A percentile compares a stretch with the other conserved stretches of the same genome.
These are phyloP conservation scores for Coccyzus lansbergi DNA, from an alignment of 2,797 vertebrate genomes.

Conservation along the genomic window DNA sequence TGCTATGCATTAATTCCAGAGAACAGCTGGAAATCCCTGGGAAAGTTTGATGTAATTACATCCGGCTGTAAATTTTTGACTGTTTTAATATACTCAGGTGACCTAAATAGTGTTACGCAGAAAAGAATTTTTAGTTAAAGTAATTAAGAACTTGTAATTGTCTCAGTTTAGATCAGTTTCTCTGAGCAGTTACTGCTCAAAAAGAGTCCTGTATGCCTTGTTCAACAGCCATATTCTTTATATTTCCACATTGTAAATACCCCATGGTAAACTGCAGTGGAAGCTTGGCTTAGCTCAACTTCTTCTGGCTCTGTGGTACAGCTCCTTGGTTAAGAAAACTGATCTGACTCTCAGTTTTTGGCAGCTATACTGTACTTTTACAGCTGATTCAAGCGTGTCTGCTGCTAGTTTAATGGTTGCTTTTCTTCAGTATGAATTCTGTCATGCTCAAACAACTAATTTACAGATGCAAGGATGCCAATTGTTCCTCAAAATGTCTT, in stretches of 20 bases:
- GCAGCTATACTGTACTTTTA: constrained; percentile 10
- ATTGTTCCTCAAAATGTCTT: neutral
- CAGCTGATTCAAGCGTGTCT: neutral
- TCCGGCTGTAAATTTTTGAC: constrained; percentile 52
- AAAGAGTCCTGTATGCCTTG: constrained; percentile 44
- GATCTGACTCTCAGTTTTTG: neutral
- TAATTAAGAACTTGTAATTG: constrained; percentile 15
- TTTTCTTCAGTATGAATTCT: neutral
- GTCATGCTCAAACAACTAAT: neutral
- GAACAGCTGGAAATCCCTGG: constrained; percentile 49
- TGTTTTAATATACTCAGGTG: constrained; percentile 52
- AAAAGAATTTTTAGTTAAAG: neutral
- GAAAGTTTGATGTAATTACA: constrained; percentile 47
- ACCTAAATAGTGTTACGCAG: constrained; percentile 7
- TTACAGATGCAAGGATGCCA: neutral
- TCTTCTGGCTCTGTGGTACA: neutral
- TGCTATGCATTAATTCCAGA: constrained; percentile 66
- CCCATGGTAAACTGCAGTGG: neutral
- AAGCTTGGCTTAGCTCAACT: neutral
- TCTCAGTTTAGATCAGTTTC: constrained; percentile 1
- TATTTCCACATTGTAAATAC: constrained; percentile 33
- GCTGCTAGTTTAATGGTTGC: neutral
- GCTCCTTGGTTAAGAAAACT: constrained; percentile 19
- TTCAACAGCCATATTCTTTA: constrained; percentile 28
- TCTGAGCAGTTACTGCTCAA: constrained; percentile 1